These are phyloP conservation scores for Drosophila mimica DNA, from an alignment of 2,888 invertebrate species.

Conservation along the genomic window DNA sequence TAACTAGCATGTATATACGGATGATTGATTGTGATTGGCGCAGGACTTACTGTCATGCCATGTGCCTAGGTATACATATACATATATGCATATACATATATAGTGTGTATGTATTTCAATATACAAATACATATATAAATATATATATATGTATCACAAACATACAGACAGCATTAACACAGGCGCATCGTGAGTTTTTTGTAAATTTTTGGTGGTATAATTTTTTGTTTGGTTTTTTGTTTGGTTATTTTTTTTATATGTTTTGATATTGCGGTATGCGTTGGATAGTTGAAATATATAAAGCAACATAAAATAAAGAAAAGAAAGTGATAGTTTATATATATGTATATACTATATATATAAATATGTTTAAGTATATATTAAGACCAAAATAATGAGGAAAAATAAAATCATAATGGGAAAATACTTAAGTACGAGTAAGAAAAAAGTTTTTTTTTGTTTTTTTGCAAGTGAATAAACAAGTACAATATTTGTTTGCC, in stretches of 20 bases:
- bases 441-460: conserved; percentile 2
- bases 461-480: conserved; percentile 22
- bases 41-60: conserved; percentile 86
- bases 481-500: conserved; percentile 21
- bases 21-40: conserved; percentile 86
- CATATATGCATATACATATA: conserved; percentile 57
- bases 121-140: conserved; percentile 20
- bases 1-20: conserved; percentile 86
- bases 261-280: conserved; percentile 69
- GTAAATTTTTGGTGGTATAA: conserved; percentile 45
- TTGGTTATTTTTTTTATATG: conserved; percentile 52
- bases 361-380: conserved; percentile 33
- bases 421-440: conserved; percentile 31
- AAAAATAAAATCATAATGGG: conserved; percentile 36
- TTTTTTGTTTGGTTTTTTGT: conserved; percentile 37
- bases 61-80: conserved; percentile 83
- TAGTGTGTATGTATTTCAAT: conserved; percentile 13
- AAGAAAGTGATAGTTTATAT: conserved; percentile 76
- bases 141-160: conserved; percentile 59
- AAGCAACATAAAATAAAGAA: conserved; percentile 80
- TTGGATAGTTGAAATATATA: conserved; percentile 74
- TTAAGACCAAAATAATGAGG: conserved; percentile 34
- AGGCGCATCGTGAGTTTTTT: conserved; percentile 68
- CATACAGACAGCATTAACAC: conserved; percentile 67
- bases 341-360: conserved; percentile 48